Evolutionary conservation across 2,888 invertebrate species (phyloP).

Genomic region (Hermaeophaga mercurialis): DNA sequence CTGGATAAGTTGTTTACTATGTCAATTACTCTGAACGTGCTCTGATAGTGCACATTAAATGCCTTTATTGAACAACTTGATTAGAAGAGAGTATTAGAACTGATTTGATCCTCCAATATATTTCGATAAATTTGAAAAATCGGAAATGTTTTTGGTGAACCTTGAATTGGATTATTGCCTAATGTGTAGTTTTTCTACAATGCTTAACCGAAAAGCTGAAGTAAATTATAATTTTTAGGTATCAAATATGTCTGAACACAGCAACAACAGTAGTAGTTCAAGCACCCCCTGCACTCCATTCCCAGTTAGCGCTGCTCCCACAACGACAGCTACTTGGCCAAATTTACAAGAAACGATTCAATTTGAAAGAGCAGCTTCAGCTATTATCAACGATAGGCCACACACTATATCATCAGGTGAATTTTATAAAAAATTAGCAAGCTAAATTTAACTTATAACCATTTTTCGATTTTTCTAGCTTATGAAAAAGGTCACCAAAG

Average conservation of each 20-base stretch:
- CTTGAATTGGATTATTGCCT: no score
- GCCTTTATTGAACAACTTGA: no score
- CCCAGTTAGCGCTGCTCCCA: constrained; percentile 49
- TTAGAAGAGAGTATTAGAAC: no score
- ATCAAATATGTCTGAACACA: constrained; percentile 63
- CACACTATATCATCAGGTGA: constrained; percentile 89
- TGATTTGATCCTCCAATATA: no score
- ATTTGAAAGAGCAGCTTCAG: constrained; percentile 73
- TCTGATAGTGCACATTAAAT: no score
- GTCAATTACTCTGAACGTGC: no score
- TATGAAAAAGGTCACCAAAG: constrained; percentile 86
- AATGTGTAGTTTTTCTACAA: no score
- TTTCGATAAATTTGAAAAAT: no score
- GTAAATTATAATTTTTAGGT: no score
- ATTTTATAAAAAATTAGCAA: background rate
- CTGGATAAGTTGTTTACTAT: no score
- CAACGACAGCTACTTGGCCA: constrained; percentile 77
- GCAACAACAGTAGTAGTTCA: constrained; percentile 59
- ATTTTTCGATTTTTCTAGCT: constrained; percentile 59
- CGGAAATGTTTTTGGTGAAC: no score
- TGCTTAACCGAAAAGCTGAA: no score
- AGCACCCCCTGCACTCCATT: constrained; percentile 61
- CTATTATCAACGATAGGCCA: constrained; percentile 81
- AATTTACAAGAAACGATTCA: constrained; percentile 77
- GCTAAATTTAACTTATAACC: background rate